Percentiles rank a stretch among this genome's conserved stretches.
Conservation (phyloP, 1,140 invertebrate genomes). For the Leptestheria dahalacensis region DNA sequence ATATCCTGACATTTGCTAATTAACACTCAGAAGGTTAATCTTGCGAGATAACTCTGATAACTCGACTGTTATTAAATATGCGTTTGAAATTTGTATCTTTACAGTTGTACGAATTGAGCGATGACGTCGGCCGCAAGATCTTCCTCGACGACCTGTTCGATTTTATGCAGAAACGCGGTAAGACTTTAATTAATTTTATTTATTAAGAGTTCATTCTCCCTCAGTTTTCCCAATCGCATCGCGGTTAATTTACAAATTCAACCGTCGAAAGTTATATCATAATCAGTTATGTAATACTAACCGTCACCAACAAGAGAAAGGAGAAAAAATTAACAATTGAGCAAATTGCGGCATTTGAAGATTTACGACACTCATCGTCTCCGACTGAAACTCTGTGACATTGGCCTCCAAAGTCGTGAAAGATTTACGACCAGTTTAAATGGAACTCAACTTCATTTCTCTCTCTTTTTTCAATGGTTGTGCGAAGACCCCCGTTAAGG, state of each 20-base stretch:
- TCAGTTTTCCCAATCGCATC: too few species aligned
- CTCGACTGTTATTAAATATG: neutral
- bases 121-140: constrained; percentile 85
- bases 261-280: too few species aligned
- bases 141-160: constrained; percentile 93
- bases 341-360: neutral
- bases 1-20: too few species aligned
- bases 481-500: too few species aligned
- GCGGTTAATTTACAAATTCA: too few species aligned
- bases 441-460: neutral
- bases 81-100: constrained; percentile 30
- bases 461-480: neutral
- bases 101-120: constrained; percentile 91
- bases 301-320: neutral
- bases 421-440: neutral
- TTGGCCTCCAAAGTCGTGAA: neutral
- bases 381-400: neutral
- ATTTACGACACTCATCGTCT: neutral
- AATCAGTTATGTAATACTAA: too few species aligned
- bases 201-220: too few species aligned
- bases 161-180: constrained; percentile 95
- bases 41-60: too few species aligned
- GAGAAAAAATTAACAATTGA: neutral
- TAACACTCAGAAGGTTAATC: too few species aligned
- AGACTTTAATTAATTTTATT: too few species aligned